Percentiles rank a stretch among this genome's conserved stretches.
Conservation (phyloP, 2,888 invertebrate genomes). For the Campoplex capitator region DNA sequence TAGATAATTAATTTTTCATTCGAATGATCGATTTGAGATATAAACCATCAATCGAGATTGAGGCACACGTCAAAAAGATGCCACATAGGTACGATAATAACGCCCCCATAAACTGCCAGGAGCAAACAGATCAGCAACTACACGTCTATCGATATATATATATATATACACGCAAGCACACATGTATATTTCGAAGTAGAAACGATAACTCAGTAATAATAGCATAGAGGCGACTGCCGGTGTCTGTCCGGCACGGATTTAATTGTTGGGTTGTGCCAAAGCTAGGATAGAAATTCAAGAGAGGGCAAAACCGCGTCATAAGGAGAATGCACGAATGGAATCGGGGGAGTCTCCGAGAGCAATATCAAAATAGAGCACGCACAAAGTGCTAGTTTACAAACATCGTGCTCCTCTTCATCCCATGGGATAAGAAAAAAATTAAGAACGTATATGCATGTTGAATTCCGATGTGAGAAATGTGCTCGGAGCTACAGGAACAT, state of each 20-base stretch:
- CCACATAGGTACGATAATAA: slow-evolving; percentile 61
- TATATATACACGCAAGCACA: background rate
- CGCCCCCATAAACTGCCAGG: slow-evolving; percentile 60
- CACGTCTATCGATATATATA: background rate
- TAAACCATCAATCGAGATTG: slow-evolving; percentile 55
- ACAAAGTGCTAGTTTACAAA: slow-evolving; percentile 29
- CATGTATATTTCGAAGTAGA: slow-evolving; percentile 68
- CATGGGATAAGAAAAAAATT: slow-evolving; percentile 26
- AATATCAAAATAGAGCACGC: slow-evolving; percentile 73
- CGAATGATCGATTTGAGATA: slow-evolving; percentile 9
- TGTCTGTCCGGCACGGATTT: slow-evolving; percentile 80
- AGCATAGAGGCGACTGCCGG: slow-evolving; percentile 72
- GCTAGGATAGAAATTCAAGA: slow-evolving; percentile 54
- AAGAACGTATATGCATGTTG: slow-evolving; percentile 19
- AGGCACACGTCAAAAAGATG: slow-evolving; percentile 59
- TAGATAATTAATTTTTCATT: slow-evolving; percentile 15
- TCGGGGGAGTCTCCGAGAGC: slow-evolving; percentile 61
- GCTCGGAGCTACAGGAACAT: slow-evolving; percentile 42
- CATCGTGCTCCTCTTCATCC: slow-evolving; percentile 23
- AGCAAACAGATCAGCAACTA: slow-evolving; percentile 42
- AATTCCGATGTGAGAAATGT: slow-evolving; percentile 38
- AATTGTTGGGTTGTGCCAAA: slow-evolving; percentile 80
- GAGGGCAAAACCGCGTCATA: slow-evolving; percentile 75
- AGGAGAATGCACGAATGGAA: slow-evolving; percentile 69
- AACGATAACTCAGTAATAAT: slow-evolving; percentile 83